Evolutionary conservation across 1,140 invertebrate species (phyloP), one percentile per base, ranked within the genome.

Genomic region (Papilio aristodemus): DNA sequence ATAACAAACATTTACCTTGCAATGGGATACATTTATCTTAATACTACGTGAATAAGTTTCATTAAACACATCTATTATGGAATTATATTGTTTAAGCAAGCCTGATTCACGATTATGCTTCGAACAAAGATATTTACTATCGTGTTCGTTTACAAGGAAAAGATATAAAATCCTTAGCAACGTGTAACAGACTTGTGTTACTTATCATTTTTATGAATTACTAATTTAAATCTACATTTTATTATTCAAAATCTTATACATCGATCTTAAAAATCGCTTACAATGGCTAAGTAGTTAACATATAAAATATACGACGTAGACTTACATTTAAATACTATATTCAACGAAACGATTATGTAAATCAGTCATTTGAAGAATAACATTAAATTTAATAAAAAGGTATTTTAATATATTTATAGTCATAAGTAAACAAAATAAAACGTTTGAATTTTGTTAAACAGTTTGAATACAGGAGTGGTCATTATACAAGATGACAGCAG

Each of bases 301-400:
- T 80, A 83, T 81, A 77, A 82, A 82, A 85, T 84, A 84, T 81
- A 73, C 68, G 69, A 78, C 71, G 71, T 74, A 67, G 69, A 67
- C 76, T 78, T 84, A 81, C 69, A 69, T 32, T 79, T 86, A 82
- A 77, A 71, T 27, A 75, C 69, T 83, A 86, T 73, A 50, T 76
- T 78, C 72, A 81, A 83, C 77, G 76, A 84, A 86, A 85, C 75
- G 80, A 86, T 83, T 85, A 82, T 86, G 81, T 86, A 86, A 88
- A 88, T 88, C 86, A 88, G 86, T 88, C 86, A 75, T 86, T 88
- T 82, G 83, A 85, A 85, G 77, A 83, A 83, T 80, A 83, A 83
- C 68, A 72, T 82, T 78, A 79, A 83, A 75, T 71, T 83, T 82
- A 80, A 73, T 68, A 67, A 69, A 77, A 78, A 43, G 69, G 72